Conservation (phyloP, 2,888 invertebrate species). For the Pogonocherus hispidulus region DNA sequence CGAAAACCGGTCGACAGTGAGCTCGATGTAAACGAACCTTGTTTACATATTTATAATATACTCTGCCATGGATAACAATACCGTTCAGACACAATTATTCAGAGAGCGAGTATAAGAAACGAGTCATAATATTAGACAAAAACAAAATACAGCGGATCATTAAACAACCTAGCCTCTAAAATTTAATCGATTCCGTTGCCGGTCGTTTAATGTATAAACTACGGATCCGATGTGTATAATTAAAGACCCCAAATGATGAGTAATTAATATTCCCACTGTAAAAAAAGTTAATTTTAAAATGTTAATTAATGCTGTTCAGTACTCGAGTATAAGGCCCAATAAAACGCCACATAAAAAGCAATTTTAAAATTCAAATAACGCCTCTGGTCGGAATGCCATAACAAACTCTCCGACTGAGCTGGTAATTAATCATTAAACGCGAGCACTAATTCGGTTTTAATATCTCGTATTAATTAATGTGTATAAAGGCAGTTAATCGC, state of each 20-base stretch:
- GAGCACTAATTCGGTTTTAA: slow-evolving; percentile 38
- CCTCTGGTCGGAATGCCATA: slow-evolving; percentile 30
- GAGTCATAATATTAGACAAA: slow-evolving; percentile 1
- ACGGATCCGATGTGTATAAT: slow-evolving; percentile 45
- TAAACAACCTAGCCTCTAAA: not conserved
- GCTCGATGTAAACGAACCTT: no score
- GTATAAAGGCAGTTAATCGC: slow-evolving; percentile 26
- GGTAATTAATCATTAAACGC: slow-evolving; percentile 37
- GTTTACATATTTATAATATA: no score
- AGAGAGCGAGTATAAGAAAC: not conserved
- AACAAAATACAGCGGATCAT: not conserved
- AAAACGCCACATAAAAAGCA: slow-evolving; percentile 44
- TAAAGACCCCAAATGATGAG: slow-evolving; percentile 54
- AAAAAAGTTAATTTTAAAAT: slow-evolving; percentile 56
- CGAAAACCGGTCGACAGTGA: no score
- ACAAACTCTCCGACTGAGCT: slow-evolving; percentile 25
- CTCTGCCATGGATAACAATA: no score
- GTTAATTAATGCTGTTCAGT: slow-evolving; percentile 52
- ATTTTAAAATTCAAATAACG: slow-evolving; percentile 39
- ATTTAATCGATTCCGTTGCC: slow-evolving; percentile 26
- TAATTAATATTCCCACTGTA: slow-evolving; percentile 53
- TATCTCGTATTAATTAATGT: slow-evolving; percentile 28
- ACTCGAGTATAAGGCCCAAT: slow-evolving; percentile 48
- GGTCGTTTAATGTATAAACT: slow-evolving; percentile 10
- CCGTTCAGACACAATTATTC: no score